Evolutionary conservation across 1,140 invertebrate species (phyloP).

Genomic region (Eumaeus atala): DNA sequence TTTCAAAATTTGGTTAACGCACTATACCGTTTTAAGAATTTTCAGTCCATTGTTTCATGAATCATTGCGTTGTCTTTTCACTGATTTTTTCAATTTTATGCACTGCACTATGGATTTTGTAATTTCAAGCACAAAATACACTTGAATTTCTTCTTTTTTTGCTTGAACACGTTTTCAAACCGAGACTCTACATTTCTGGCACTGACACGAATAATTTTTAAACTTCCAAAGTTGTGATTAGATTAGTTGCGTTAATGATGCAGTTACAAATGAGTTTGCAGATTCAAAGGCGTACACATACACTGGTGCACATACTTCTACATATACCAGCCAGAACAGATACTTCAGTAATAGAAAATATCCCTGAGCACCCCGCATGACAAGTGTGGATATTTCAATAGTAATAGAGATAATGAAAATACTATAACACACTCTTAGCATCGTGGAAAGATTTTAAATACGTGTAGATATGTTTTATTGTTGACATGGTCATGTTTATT

Average conservation of each 20-base stretch:
- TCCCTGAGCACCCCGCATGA: slow-evolving; percentile 59
- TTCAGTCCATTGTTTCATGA: slow-evolving; percentile 46
- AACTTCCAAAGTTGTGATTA: slow-evolving; percentile 31
- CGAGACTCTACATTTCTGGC: slow-evolving; percentile 49
- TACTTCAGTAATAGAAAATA: slow-evolving; percentile 43
- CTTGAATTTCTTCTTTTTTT: slow-evolving; percentile 54
- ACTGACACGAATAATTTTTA: slow-evolving; percentile 39
- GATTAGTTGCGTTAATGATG: slow-evolving; percentile 16
- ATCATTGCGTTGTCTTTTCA: slow-evolving; percentile 53
- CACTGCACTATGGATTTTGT: slow-evolving; percentile 67
- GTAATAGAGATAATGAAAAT: neutral
- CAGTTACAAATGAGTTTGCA: slow-evolving; percentile 17
- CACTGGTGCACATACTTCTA: slow-evolving; percentile 71
- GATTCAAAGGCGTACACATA: slow-evolving; percentile 43
- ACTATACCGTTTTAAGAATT: slow-evolving; percentile 40
- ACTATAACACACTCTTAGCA: slow-evolving; percentile 1
- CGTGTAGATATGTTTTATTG: neutral
- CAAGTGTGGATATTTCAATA: slow-evolving; percentile 14
- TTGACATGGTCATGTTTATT: too few species aligned
- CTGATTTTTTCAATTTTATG: slow-evolving; percentile 57
- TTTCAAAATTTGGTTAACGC: slow-evolving; percentile 34
- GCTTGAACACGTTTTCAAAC: slow-evolving; percentile 57
- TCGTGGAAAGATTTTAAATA: slow-evolving; percentile 6
- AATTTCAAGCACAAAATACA: slow-evolving; percentile 62
- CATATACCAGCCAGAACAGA: slow-evolving; percentile 67